Base-by-base conservation (phyloP, 2,888 invertebrate species). In the Amblyjoppa proteus region DNA sequence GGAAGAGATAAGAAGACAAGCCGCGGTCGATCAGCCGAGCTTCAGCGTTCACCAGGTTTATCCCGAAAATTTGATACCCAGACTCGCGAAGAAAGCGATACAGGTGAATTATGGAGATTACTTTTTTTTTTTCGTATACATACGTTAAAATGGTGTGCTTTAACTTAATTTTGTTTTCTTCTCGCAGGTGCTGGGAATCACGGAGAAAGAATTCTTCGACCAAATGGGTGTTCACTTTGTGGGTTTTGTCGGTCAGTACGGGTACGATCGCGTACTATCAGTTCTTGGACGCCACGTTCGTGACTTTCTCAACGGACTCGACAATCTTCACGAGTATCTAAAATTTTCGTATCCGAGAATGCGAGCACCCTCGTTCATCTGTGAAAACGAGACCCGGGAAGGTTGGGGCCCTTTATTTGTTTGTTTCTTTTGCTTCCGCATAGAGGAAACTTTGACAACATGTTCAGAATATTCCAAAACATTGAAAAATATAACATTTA, bases 271-370 rank as follows among this genome's bases (percentile, higher is more conserved):
- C 75, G 98, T 98, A 0, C 94, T 98, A 6, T 97, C 98, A 1
- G 98, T 98, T 0, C 95, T 98, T 25, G 99, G 99, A 0, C 95
- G 99, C 5, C 98, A 99, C 93, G 97, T 99, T 96, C 95, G 99
- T 77, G 99, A 99, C 94, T 99, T 99, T 92, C 96, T 99, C 2
- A 99, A 99, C 92, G 99, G 98, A 0, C 95, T 99, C 89, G 99
- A 99, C 94, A 99, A 99, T 95, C 95, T 99, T 34, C 99, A 99
- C 94, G 99, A 99, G 94, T 99, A 99, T 94, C 95, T 99, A 69
- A 98, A 99, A 94, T 99, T 99, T 95, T 98, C 98, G 77, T 99
- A 99, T 93, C 99, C 99, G 0, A 96, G 97, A 89, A 97, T 97
- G 96, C 95, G 97, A 88, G 99, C 99, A 0, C 99, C 99, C 0